A percentile compares a stretch with the other conserved stretches of the same genome.
Conservation (phyloP, 2,888 invertebrate species). For the Habrosyne pyritoides region DNA sequence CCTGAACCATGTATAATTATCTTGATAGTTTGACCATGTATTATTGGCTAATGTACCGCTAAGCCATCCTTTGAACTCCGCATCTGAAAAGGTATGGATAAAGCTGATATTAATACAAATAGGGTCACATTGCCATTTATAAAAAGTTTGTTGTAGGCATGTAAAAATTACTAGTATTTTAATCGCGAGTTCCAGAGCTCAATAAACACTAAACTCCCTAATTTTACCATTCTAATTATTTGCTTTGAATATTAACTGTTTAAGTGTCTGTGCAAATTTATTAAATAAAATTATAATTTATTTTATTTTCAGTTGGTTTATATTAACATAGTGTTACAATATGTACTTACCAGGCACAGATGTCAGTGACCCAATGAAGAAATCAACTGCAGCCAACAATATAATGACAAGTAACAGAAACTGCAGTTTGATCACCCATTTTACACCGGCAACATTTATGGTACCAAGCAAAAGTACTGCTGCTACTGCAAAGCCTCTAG, state of each 20-base stretch:
- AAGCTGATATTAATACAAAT: no score
- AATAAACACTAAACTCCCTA: no score
- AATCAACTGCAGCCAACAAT: conserved; percentile 94
- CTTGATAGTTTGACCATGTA: conserved; percentile 90
- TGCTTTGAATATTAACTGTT: no score
- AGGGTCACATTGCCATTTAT: no score
- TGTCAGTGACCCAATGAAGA: conserved; percentile 95
- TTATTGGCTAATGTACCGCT: conserved; percentile 91
- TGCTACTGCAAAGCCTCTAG: conserved; percentile 93
- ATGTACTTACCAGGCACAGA: conserved; percentile 86
- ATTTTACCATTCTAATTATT: no score
- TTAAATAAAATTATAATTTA: no score
- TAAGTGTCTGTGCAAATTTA: no score
- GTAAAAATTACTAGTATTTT: no score
- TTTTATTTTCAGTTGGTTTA: background rate
- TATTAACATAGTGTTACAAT: background rate
- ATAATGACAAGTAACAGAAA: conserved; percentile 94
- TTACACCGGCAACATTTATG: conserved; percentile 98
- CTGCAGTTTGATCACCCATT: conserved; percentile 98
- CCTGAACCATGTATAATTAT: conserved; percentile 95
- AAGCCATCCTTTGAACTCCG: conserved; percentile 94
- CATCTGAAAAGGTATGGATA: conserved; percentile 71
- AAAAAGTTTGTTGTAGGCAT: no score
- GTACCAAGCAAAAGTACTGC: conserved; percentile 93
- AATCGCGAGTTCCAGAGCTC: no score